Conservation (phyloP, 2,888 invertebrate genomes). For the Aleiodes alternator region DNA sequence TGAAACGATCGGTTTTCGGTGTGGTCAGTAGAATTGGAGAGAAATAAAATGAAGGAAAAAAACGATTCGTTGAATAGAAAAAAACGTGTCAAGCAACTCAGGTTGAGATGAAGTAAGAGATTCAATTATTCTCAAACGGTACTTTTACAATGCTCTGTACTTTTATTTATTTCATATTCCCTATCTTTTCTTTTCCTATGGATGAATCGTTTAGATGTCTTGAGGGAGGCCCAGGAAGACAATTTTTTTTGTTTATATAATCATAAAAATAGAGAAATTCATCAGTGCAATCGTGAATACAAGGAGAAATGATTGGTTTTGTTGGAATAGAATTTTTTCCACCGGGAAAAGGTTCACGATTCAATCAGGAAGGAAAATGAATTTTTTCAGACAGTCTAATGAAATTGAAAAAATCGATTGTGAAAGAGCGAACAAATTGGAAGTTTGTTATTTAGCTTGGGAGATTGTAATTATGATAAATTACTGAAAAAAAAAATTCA, state of each 20-base stretch:
- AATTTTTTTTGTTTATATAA: too few relatives aligned
- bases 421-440: background rate
- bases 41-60: conserved; percentile 5
- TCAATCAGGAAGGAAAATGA: too few relatives aligned
- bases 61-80: conserved; percentile 8
- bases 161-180: background rate
- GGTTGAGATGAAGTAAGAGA: conserved; percentile 38
- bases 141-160: conserved; percentile 43
- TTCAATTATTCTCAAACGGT: conserved; percentile 46
- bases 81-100: conserved; percentile 36
- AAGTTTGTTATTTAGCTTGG: conserved; percentile 21
- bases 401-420: background rate
- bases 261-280: too few relatives aligned
- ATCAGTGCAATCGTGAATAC: too few relatives aligned
- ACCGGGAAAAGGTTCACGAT: too few relatives aligned
- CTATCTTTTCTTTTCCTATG: background rate
- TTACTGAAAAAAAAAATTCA: too few relatives aligned
- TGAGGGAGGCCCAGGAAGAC: too few relatives aligned
- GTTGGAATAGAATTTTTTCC: too few relatives aligned
- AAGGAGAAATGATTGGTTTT: too few relatives aligned
- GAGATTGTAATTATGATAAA: conserved; percentile 1
- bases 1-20: conserved; percentile 29
- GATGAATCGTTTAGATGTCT: conserved; percentile 33
- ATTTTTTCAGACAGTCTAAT: too few relatives aligned
- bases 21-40: conserved; percentile 4